Base-by-base conservation (phyloP, 92 coral and sea anemone species). In the Epizoanthus scotinus region DNA sequence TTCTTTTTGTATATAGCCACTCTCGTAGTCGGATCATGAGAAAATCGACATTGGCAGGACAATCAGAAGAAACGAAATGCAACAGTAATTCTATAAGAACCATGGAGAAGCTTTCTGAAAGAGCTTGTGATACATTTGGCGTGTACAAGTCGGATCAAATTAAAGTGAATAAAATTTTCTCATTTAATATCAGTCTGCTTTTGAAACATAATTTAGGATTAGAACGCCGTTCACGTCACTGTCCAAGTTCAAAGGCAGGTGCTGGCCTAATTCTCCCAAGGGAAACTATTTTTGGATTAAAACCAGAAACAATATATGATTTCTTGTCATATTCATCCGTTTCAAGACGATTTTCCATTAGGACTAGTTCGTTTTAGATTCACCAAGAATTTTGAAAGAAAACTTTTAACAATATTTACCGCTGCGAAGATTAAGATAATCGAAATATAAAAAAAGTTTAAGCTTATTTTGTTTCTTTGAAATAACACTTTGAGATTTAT, bases 1-100 rank as follows among this genome's bases (percentile, higher is more conserved):
- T 75, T 75, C 81, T 75, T 75, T 74, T 59, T 75, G 68, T 75
- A 53, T 58, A 40, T 58, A 57, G 38, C 69, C 58, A 75, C 47
- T 75, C 81, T 75, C 47, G 55, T 53, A 27, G 63, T 59, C 17
- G 56, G 26, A 19, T 59, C 38, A 56, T 9, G 59, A 75, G 59
- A 75, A 55, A 24, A 18, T 68, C 38, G 59, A 75, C 58, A 75
- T 29, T 19, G 15, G 22, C 54, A 34, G 65, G 15, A 60, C 81
- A 75, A 58, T 75, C 67, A 60, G 14, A 75, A 75, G 78, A 75
- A 75, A 38, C 63, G 69, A 75, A 59, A 59, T 67, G 52, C 12
- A 25, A 58, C 19, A 22, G 21, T 58, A 22, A 36, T 34, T 74
- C 63, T 59, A 14, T 44, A 21, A 56, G 15, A 54, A 59, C 36